These are phyloP conservation scores for Sebastes paucispinis DNA, from an alignment of 2,797 vertebrate species.

Conservation along the genomic window DNA sequence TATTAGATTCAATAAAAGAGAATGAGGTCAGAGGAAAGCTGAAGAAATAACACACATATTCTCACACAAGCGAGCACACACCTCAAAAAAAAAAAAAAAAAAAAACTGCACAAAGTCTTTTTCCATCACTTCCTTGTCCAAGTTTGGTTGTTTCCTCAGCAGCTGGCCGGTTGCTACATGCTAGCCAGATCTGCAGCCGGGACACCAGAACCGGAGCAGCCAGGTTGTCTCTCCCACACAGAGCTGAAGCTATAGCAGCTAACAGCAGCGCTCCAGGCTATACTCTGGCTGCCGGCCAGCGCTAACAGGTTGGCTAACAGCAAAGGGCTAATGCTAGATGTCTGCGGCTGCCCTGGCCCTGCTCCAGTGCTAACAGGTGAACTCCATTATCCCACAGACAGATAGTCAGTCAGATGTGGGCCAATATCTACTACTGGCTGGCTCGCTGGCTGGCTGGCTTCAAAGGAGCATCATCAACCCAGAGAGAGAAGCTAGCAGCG, in stretches of 20 bases:
- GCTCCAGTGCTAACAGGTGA: constrained; percentile 82
- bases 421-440: constrained; percentile 69
- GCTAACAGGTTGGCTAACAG: constrained; percentile 77
- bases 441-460: constrained; percentile 56
- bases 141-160: constrained; percentile 48
- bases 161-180: constrained; percentile 22
- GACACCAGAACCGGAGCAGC: constrained; percentile 9
- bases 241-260: constrained; percentile 49
- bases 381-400: constrained; percentile 76
- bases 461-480: constrained; percentile 60
- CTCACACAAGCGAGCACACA: background rate
- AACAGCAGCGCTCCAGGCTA: constrained; percentile 64
- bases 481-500: constrained; percentile 35
- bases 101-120: constrained; percentile 22
- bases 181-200: constrained; percentile 22
- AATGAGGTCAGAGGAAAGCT: constrained; percentile 55
- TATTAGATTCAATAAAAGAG: constrained; percentile 57
- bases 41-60: constrained; percentile 34
- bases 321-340: constrained; percentile 68
- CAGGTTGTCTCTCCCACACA: constrained; percentile 41
- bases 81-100: background rate
- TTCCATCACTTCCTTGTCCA: constrained; percentile 46
- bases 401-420: constrained; percentile 67
- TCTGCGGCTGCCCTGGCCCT: constrained; percentile 74
- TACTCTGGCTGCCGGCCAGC: constrained; percentile 73